Evolutionary conservation across 2,888 invertebrate species (phyloP).

Genomic region (Parnassius mnemosyne): DNA sequence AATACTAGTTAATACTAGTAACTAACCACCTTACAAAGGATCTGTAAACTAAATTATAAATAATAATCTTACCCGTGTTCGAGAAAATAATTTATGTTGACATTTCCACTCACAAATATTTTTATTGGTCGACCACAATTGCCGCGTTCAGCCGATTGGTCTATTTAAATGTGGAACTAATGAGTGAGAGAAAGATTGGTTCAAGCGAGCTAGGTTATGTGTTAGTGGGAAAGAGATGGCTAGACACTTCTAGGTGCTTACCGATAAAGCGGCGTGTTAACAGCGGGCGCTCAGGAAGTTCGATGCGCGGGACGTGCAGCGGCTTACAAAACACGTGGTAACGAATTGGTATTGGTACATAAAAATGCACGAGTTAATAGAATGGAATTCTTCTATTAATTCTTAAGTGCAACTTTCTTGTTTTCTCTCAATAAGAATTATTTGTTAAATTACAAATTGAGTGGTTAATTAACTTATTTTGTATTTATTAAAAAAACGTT

Average conservation of each 20-base stretch:
- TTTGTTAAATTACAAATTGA: no score
- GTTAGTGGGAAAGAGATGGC: conserved; percentile 58
- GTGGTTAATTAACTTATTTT: no score
- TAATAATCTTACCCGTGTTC: conserved; percentile 31
- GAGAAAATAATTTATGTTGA: conserved; percentile 68
- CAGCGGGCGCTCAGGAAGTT: conserved; percentile 64
- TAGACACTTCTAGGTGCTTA: conserved; percentile 77
- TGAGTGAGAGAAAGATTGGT: conserved; percentile 58
- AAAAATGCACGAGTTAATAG: no score
- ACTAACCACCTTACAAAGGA: no score
- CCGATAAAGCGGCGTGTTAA: conserved; percentile 63
- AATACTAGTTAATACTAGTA: no score
- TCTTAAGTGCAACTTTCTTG: no score
- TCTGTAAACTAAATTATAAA: conserved; percentile 44
- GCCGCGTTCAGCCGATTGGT: conserved; percentile 60
- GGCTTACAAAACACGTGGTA: conserved; percentile 36
- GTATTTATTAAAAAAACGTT: no score
- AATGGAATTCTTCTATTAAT: no score
- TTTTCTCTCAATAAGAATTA: no score
- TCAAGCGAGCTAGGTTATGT: conserved; percentile 37
- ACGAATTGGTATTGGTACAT: conserved; percentile 59
- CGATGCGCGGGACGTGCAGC: conserved; percentile 48
- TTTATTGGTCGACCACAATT: conserved; percentile 73
- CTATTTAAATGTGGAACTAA: conserved; percentile 64
- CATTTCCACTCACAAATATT: conserved; percentile 70